Evolutionary conservation across 2,888 invertebrate species (phyloP).

Genomic region (Cantharis flavilabris): DNA sequence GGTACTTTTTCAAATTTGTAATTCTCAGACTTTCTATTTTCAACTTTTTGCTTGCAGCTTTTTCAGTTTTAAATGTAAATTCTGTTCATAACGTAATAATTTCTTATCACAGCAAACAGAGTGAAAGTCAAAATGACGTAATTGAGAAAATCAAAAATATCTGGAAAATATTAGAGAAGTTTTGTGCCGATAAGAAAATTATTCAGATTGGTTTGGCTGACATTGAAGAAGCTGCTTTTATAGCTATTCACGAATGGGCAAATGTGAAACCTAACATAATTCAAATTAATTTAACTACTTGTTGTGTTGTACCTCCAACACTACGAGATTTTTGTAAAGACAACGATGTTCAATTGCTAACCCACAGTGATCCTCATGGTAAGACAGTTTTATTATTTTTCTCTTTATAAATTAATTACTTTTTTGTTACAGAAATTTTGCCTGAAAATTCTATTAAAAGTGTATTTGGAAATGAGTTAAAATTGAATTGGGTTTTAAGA

Average conservation of each 20-base stretch:
- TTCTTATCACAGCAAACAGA: slow-evolving; percentile 67
- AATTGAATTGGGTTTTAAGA: slow-evolving; percentile 77
- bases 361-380: slow-evolving; percentile 94
- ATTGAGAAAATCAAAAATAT: slow-evolving; percentile 72
- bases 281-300: slow-evolving; percentile 90
- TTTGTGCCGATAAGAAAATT: slow-evolving; percentile 66
- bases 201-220: slow-evolving; percentile 85
- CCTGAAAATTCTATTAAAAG: slow-evolving; percentile 62
- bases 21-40: background rate
- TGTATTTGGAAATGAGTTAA: slow-evolving; percentile 58
- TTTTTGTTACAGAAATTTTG: slow-evolving; percentile 58
- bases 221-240: slow-evolving; percentile 80
- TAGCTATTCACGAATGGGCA: slow-evolving; percentile 76
- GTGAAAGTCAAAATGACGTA: slow-evolving; percentile 46
- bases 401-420: slow-evolving; percentile 19
- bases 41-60: slow-evolving; percentile 60
- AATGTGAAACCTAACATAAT: slow-evolving; percentile 83
- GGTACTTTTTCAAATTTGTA: slow-evolving; percentile 56
- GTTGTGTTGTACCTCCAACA: slow-evolving; percentile 92
- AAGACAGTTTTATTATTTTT: slow-evolving; percentile 37
- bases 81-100: slow-evolving; percentile 83
- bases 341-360: slow-evolving; percentile 89
- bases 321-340: slow-evolving; percentile 88
- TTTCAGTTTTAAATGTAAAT: slow-evolving; percentile 70
- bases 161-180: slow-evolving; percentile 79